A percentile compares a stretch with the other conserved stretches of the same genome.
These are phyloP conservation scores for Gasteruption jaculator DNA, from an alignment of 2,888 invertebrate species.

Conservation along the genomic window DNA sequence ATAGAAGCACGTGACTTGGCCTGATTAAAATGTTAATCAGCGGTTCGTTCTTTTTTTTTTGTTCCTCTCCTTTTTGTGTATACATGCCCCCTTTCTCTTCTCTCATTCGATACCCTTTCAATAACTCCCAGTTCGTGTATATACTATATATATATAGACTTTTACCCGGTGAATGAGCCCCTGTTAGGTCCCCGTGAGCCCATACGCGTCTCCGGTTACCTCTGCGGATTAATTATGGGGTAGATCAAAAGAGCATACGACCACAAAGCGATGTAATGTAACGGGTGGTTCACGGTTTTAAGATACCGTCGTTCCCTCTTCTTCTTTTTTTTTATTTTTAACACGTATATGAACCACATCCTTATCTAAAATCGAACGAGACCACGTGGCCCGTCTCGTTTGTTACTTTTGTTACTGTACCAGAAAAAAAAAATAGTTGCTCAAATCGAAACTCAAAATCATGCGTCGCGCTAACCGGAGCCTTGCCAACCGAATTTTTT, in stretches of 20 bases:
- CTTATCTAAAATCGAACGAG: too few relatives aligned
- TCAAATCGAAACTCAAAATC: too few relatives aligned
- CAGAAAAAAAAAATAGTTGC: too few relatives aligned
- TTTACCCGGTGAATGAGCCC: conserved; percentile 39
- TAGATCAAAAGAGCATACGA: conserved; percentile 49
- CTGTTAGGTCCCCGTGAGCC: conserved; percentile 38
- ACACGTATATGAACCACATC: too few relatives aligned
- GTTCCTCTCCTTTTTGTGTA: conserved; percentile 5
- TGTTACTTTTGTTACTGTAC: too few relatives aligned
- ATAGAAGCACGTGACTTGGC: conserved; percentile 45
- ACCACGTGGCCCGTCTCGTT: too few relatives aligned
- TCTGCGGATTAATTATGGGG: conserved; percentile 49
- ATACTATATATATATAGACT: too few relatives aligned
- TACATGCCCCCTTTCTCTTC: conserved; percentile 18
- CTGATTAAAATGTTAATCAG: conserved; percentile 50
- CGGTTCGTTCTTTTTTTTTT: conserved; percentile 24
- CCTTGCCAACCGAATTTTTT: too few relatives aligned
- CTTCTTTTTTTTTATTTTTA: too few relatives aligned
- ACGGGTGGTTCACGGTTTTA: conserved; percentile 39
- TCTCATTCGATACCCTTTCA: conserved; percentile 47
- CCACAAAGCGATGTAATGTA: conserved; percentile 46
- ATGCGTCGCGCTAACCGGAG: too few relatives aligned
- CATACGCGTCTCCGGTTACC: conserved; percentile 49
- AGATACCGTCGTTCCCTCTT: too few relatives aligned
- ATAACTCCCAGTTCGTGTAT: too few relatives aligned